Percentiles rank a stretch among this genome's conserved stretches.
These are phyloP conservation scores for Aproaerema taeniolella DNA, from an alignment of 2,888 invertebrate species.

Conservation along the genomic window DNA sequence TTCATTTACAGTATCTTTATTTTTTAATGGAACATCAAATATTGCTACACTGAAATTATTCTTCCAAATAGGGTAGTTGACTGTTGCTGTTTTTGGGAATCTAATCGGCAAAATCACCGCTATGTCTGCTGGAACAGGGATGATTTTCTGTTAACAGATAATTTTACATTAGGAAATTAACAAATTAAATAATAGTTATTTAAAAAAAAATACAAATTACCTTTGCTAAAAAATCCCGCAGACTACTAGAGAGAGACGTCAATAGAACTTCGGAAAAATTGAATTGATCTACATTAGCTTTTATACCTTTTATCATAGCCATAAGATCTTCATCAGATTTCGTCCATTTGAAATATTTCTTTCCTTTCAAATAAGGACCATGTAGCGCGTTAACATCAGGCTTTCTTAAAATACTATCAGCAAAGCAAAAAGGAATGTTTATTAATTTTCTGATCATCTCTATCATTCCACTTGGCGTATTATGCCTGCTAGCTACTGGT, in stretches of 20 bases:
- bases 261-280: conserved; percentile 66
- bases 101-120: conserved; percentile 46
- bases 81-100: conserved; percentile 28
- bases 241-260: conserved; percentile 62
- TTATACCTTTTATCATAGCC: conserved; percentile 45
- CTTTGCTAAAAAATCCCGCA: conserved; percentile 55
- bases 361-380: conserved; percentile 53
- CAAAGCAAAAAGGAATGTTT: conserved; percentile 37
- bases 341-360: conserved; percentile 58
- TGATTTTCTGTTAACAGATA: conserved; percentile 28
- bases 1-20: conserved; percentile 29
- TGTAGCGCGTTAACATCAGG: conserved; percentile 60
- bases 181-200: neutral
- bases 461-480: conserved; percentile 27
- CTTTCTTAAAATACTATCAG: conserved; percentile 37
- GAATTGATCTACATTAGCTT: conserved; percentile 35
- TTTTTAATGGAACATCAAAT: conserved; percentile 55
- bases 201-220: conserved; percentile 27
- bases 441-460: conserved; percentile 34
- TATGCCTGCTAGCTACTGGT: conserved; percentile 23
- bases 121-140: conserved; percentile 39
- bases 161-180: neutral
- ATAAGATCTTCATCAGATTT: conserved; percentile 48
- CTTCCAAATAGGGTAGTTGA: conserved; percentile 34
- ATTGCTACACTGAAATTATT: conserved; percentile 71